These are phyloP conservation scores for Halcyon badia DNA, from an alignment of 2,797 vertebrate genomes.

Conservation along the genomic window DNA sequence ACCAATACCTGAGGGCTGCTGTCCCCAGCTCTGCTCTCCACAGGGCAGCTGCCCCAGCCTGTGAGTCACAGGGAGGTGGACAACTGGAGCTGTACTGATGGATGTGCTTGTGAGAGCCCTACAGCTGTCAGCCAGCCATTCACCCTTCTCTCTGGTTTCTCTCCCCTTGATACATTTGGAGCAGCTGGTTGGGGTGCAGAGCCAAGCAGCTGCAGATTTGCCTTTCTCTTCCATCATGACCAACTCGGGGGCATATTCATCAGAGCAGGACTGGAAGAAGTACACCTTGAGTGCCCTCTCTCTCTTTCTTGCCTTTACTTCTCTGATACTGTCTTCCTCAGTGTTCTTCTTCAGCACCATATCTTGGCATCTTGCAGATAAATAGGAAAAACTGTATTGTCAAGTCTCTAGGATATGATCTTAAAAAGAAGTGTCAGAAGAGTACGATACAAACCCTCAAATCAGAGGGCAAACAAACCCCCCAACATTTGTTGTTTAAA, in stretches of 20 bases:
- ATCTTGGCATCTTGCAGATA: background rate
- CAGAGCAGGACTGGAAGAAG: background rate
- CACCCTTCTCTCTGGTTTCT: background rate
- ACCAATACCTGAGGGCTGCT: background rate
- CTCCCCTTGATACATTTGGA: background rate
- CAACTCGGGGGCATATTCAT: fast-evolving
- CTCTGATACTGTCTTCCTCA: background rate
- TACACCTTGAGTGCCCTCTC: background rate
- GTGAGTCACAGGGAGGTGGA: background rate
- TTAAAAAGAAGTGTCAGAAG: background rate
- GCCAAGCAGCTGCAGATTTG: background rate
- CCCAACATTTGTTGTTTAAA: background rate
- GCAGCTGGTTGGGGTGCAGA: background rate
- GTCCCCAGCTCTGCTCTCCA: background rate
- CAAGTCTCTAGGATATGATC: fast-evolving
- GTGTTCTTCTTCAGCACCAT: background rate
- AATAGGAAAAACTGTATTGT: background rate
- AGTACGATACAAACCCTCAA: background rate
- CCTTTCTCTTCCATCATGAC: background rate
- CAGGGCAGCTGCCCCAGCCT: background rate
- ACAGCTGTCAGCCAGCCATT: background rate
- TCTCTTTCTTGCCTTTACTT: background rate
- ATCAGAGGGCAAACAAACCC: background rate
- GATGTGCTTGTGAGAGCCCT: background rate
- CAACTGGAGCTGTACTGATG: background rate